A percentile compares a stretch with the other conserved stretches of the same genome.
phyloP scores from a whole-genome alignment of 2,113 vertebrate genomes.

The Leptobrachium ailaonicum region DNA sequence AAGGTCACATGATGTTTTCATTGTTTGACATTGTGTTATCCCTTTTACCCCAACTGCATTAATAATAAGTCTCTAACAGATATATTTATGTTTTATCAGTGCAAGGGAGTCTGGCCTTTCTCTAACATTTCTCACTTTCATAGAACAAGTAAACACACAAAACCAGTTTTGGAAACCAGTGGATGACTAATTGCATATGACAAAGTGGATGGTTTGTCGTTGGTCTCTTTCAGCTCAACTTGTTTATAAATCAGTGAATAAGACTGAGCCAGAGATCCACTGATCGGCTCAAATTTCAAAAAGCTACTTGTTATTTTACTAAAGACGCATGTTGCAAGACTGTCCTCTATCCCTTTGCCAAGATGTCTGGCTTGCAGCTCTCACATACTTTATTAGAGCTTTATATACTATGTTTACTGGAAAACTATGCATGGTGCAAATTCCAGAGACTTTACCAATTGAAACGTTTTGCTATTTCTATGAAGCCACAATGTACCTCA shows the following conservation, averaged over 20 bases:
- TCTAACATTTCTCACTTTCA: too few species aligned
- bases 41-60: too few species aligned
- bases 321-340: slow-evolving; percentile 8
- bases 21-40: too few species aligned
- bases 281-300: neutral
- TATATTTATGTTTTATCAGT: too few species aligned
- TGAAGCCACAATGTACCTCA: too few species aligned
- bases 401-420: neutral
- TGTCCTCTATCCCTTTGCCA: slow-evolving; percentile 9
- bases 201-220: neutral
- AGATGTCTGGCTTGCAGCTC: slow-evolving; percentile 7
- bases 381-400: neutral
- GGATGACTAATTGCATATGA: neutral
- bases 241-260: neutral
- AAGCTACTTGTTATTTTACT: slow-evolving; percentile 2
- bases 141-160: too few species aligned
- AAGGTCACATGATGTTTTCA: too few species aligned
- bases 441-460: neutral
- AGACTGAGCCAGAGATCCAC: neutral
- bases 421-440: neutral
- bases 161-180: neutral
- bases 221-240: neutral
- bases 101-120: too few species aligned
- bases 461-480: too few species aligned
- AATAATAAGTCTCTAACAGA: too few species aligned